phyloP scores from a whole-genome alignment of 2,888 invertebrate species.

The Microctonus aethiopoides region DNA sequence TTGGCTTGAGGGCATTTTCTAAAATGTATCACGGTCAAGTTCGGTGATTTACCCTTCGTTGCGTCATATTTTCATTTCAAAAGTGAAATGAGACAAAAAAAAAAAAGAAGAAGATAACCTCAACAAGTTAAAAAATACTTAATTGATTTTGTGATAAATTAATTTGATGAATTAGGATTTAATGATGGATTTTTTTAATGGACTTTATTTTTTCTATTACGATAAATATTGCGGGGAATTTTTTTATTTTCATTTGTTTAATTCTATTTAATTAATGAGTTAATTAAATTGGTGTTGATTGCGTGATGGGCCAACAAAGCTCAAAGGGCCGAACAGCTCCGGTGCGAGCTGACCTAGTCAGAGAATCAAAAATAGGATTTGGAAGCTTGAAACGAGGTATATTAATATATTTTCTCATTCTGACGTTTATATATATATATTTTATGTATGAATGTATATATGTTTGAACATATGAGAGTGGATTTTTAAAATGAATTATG shows the following conservation, averaged over 20 bases:
- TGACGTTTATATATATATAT: background rate
- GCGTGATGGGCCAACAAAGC: conserved; percentile 62
- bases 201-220: background rate
- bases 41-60: background rate
- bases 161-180: too few relatives aligned
- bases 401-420: background rate
- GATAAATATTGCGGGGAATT: background rate
- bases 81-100: too few relatives aligned
- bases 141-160: too few relatives aligned
- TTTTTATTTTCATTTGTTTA: background rate
- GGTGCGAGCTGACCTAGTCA: conserved; percentile 59
- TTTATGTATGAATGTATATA: background rate
- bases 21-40: conserved; percentile 24
- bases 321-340: conserved; percentile 58
- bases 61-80: too few relatives aligned
- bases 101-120: too few relatives aligned
- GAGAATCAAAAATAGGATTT: conserved; percentile 63
- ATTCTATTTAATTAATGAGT: conserved; percentile 2
- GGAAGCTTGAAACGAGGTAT: conserved; percentile 64
- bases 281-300: conserved; percentile 13
- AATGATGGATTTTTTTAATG: background rate
- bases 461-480: background rate
- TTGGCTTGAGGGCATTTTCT: conserved; percentile 16
- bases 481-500: background rate
- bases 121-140: too few relatives aligned